Conservation (phyloP, 2,888 invertebrate genomes). For the Cybosia mesomella region DNA sequence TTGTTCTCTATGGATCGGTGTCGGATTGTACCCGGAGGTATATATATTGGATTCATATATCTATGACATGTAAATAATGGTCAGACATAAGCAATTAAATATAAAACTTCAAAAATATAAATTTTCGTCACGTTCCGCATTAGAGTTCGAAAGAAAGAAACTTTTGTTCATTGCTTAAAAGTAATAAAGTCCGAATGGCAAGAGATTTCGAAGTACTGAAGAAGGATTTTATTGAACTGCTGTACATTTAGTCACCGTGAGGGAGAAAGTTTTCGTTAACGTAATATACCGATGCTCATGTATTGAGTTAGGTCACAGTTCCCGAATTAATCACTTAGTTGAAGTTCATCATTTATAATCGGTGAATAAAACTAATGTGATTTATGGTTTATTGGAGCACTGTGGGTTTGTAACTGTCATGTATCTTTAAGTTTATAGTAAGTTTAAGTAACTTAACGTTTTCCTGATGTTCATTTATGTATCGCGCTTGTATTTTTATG, state of each 20-base stretch:
- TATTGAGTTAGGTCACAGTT: slow-evolving; percentile 6
- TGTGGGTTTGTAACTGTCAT: no score
- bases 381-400: background rate
- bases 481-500: no score
- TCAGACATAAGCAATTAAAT: background rate
- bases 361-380: background rate
- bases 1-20: no score
- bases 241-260: slow-evolving; percentile 27
- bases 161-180: slow-evolving; percentile 32
- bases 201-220: slow-evolving; percentile 30
- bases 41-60: no score
- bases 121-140: slow-evolving; percentile 3
- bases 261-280: slow-evolving; percentile 14
- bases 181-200: slow-evolving; percentile 28
- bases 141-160: slow-evolving; percentile 24
- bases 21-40: no score
- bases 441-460: no score
- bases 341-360: background rate
- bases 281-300: slow-evolving; percentile 10
- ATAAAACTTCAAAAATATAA: background rate
- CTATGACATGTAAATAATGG: background rate
- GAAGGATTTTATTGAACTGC: slow-evolving; percentile 39
- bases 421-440: no score
- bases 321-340: slow-evolving; percentile 7
- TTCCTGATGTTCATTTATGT: no score